phyloP scores from a whole-genome alignment of 2,888 invertebrate species.

The Lasioglossum figueresi region DNA sequence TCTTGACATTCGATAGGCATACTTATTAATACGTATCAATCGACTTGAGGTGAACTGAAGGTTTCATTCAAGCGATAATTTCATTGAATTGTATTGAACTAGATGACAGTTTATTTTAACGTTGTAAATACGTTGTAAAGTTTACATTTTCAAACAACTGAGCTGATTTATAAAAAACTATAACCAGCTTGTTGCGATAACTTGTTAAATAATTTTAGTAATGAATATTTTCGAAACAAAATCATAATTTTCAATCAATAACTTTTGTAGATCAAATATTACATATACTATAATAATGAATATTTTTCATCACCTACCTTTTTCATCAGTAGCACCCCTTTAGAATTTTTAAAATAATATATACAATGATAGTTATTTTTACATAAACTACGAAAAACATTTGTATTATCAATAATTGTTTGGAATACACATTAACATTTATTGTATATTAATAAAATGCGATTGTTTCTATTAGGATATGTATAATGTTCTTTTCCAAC shows the following conservation, averaged over 20 bases:
- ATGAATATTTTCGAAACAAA: background rate
- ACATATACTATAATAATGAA: background rate
- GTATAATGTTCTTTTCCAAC: conserved; percentile 3
- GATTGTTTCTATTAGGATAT: background rate
- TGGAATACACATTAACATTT: background rate
- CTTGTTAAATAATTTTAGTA: background rate
- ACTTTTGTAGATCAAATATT: background rate
- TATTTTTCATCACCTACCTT: background rate
- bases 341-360: background rate
- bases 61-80: background rate
- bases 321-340: background rate
- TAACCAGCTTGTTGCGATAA: background rate
- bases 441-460: background rate
- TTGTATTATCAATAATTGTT: background rate
- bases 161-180: background rate
- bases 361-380: background rate
- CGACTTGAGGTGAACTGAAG: background rate
- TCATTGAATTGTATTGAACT: background rate
- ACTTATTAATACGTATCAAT: background rate
- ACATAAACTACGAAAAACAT: background rate
- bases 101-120: background rate
- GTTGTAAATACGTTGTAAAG: too few species aligned
- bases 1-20: background rate
- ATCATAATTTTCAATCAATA: background rate
- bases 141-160: background rate